Percentiles rank a stretch among this genome's conserved stretches.
These are phyloP conservation scores for Drosophila orena DNA, from an alignment of 1,140 invertebrate species.

Conservation along the genomic window DNA sequence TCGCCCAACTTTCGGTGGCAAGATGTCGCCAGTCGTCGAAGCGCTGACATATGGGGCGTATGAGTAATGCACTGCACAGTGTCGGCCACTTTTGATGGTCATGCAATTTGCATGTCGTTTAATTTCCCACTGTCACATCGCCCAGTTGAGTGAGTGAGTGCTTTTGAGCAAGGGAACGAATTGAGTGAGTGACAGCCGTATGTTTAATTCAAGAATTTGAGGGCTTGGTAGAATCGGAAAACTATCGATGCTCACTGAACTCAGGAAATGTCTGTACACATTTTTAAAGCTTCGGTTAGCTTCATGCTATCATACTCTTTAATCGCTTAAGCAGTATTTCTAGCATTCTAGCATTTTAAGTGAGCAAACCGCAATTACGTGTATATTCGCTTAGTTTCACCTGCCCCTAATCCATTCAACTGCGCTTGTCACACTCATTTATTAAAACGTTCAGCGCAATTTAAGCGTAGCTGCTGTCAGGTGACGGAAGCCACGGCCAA, in stretches of 20 bases:
- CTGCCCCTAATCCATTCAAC: constrained; percentile 48
- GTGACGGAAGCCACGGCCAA: constrained; percentile 48
- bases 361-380: constrained; percentile 34
- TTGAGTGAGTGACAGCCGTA: constrained; percentile 37
- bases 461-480: constrained; percentile 43
- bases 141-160: constrained; percentile 18
- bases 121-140: constrained; percentile 41
- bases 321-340: neutral
- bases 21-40: constrained; percentile 39
- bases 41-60: constrained; percentile 64
- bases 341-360: neutral
- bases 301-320: neutral
- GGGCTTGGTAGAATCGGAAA: neutral
- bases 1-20: constrained; percentile 14
- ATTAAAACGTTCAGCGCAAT: constrained; percentile 74
- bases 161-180: constrained; percentile 13
- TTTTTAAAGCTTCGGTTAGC: too few species aligned
- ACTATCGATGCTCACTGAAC: too few species aligned
- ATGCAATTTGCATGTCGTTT: constrained; percentile 61
- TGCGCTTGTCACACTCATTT: constrained; percentile 77
- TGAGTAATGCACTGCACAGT: constrained; percentile 62
- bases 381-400: constrained; percentile 51
- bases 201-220: constrained; percentile 22
- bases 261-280: too few species aligned
- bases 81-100: constrained; percentile 37